Conservation (phyloP, 2,888 invertebrate genomes). For the Pilophorus perplexus region DNA sequence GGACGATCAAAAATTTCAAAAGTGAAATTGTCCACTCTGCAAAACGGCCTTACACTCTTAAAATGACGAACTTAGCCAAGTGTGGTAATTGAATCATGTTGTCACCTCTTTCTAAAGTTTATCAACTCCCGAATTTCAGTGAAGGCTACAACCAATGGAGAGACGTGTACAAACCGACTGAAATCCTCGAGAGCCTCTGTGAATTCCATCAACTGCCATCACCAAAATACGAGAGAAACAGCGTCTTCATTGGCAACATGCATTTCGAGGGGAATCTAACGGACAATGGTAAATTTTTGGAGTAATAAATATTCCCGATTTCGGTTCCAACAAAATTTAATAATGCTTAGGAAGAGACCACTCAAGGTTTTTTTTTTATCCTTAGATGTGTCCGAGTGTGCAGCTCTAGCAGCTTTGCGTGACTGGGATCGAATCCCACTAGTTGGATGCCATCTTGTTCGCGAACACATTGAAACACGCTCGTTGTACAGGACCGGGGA, state of each 20-base stretch:
- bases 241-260: slow-evolving; percentile 8
- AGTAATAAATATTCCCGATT: too few species aligned
- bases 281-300: background rate
- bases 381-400: slow-evolving; percentile 65
- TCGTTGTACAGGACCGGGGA: slow-evolving; percentile 69
- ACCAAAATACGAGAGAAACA: slow-evolving; percentile 55
- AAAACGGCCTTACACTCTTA: background rate
- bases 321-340: too few species aligned
- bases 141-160: slow-evolving; percentile 75
- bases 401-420: slow-evolving; percentile 72
- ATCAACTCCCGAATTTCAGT: slow-evolving; percentile 46
- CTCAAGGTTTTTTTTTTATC: too few species aligned
- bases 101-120: too few species aligned
- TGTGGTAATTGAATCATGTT: too few species aligned
- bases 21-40: background rate
- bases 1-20: background rate
- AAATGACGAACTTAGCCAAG: too few species aligned
- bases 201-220: slow-evolving; percentile 61
- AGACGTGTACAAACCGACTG: slow-evolving; percentile 68
- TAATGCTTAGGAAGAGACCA: too few species aligned
- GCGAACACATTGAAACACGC: slow-evolving; percentile 89
- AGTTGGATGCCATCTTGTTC: slow-evolving; percentile 74
- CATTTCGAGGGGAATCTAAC: slow-evolving; percentile 3
- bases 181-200: slow-evolving; percentile 71
- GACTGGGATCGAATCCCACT: slow-evolving; percentile 73